Evolutionary conservation across 2,888 invertebrate species (phyloP), one percentile per base, ranked within the genome.

Genomic region (Drosophila emarginata): DNA sequence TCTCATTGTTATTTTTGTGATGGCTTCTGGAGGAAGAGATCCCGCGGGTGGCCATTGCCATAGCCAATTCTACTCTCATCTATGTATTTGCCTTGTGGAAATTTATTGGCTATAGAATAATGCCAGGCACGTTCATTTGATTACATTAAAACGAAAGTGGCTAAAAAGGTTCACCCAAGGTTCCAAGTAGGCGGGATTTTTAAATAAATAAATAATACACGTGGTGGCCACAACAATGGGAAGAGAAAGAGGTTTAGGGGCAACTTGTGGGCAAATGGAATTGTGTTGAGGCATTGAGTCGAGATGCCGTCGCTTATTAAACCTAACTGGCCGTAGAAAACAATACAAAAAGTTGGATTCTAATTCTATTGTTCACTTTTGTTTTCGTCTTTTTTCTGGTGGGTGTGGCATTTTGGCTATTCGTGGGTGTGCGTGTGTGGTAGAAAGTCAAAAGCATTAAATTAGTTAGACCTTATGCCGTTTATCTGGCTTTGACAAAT

Each of bases 61-160:
- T 12, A 28, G 53, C 53, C 53, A 18, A 58, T 36, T 26, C 6
- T 23, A 12, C 45, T 32, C 59, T 51, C 52, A n/a, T 74, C 82
- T 75, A 76, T 84, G 84, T 81, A 76, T 82, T 87, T 81, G 78
- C 75, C 77, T 77, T 82, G 77, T 82, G 74, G 82, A 45, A 87
- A 89, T 89, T 88, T 88, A 88, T 88, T 89, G 88, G 82, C 74
- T 76, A 72, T 72, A 77, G 80, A 77, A 89, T 89, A 89, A 88
- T 89, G 89, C 89, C 78, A 75, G 85, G 88, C 89, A 88, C 88
- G 88, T 88, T 83, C 89, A 88, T 89, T 89, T 88, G 88, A 88
- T 88, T 88, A 89, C 89, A 88, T 89, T 88, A 89, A 88, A 85
- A 81, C 76, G 77, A 80, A 84, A 82, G 82, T 84, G 83, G 89